These are phyloP conservation scores for Vanessa tameamea DNA, from an alignment of 1,140 invertebrate genomes.

Conservation along the genomic window DNA sequence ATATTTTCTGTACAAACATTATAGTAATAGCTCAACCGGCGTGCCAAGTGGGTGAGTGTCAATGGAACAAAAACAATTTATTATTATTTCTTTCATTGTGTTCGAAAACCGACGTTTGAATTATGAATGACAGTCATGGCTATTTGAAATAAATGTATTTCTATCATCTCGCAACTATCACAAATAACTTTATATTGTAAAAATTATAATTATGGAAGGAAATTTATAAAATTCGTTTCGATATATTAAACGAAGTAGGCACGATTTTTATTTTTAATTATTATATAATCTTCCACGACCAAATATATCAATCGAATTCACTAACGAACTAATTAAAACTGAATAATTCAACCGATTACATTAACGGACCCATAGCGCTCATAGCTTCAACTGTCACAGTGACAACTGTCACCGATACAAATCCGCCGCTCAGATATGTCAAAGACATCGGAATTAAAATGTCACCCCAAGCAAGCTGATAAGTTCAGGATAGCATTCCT, in stretches of 20 bases:
- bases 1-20: constrained; percentile 20
- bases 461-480: constrained; percentile 36
- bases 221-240: too few species aligned
- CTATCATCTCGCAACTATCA: not conserved
- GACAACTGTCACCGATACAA: constrained; percentile 49
- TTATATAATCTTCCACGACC: not conserved
- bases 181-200: too few species aligned
- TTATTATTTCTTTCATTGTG: constrained; percentile 37
- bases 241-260: too few species aligned
- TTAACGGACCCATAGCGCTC: constrained; percentile 7
- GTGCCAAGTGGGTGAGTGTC: constrained; percentile 75
- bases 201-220: too few species aligned
- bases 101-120: constrained; percentile 27
- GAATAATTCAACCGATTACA: constrained; percentile 17
- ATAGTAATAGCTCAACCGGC: constrained; percentile 23
- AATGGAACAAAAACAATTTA: constrained; percentile 54
- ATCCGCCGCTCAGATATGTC: constrained; percentile 49
- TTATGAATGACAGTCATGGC: constrained; percentile 37
- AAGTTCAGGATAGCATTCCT: constrained; percentile 27
- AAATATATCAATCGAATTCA: not conserved
- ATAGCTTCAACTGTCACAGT: constrained; percentile 18
- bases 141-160: constrained; percentile 13
- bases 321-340: constrained; percentile 26
- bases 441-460: constrained; percentile 55
- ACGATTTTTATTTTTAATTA: not conserved